phyloP scores from a whole-genome alignment of 92 coral and sea anemone species.

The Heteractis magnifica region DNA sequence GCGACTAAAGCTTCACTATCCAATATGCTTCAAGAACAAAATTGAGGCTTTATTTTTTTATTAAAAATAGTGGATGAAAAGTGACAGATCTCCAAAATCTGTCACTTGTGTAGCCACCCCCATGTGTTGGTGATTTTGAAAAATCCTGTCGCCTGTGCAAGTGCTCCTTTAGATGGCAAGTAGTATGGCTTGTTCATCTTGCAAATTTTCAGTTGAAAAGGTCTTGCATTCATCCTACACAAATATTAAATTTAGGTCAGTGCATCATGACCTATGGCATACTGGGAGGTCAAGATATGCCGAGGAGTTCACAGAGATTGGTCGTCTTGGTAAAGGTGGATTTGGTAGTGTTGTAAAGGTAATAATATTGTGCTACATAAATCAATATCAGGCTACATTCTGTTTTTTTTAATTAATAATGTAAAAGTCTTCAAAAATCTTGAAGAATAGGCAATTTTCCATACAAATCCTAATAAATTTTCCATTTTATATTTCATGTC shows the following conservation, averaged over 20 bases:
- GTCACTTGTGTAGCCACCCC: too few relatives aligned
- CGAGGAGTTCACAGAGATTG: conserved; percentile 89
- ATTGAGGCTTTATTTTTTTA: background rate
- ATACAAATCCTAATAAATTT: too few relatives aligned
- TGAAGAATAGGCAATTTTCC: too few relatives aligned
- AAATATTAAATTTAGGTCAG: conserved; percentile 11
- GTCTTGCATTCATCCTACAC: background rate
- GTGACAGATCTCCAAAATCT: too few relatives aligned
- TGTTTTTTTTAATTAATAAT: background rate
- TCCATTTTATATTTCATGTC: too few relatives aligned
- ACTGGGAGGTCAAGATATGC: conserved; percentile 79
- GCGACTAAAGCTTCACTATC: background rate
- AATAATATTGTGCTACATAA: background rate
- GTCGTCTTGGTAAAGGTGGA: conserved; percentile 90
- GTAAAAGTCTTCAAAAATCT: background rate
- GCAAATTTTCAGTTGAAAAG: too few relatives aligned
- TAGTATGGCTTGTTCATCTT: too few relatives aligned
- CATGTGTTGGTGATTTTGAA: background rate
- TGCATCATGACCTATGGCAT: conserved; percentile 64
- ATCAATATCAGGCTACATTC: too few relatives aligned
- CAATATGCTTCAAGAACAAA: too few relatives aligned
- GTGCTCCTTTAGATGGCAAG: background rate
- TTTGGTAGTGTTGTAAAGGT: conserved; percentile 98
- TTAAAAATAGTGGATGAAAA: too few relatives aligned
- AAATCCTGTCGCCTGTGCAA: background rate